phyloP scores from a whole-genome alignment of 2,888 invertebrate species.

The Drosophila algonquin region DNA sequence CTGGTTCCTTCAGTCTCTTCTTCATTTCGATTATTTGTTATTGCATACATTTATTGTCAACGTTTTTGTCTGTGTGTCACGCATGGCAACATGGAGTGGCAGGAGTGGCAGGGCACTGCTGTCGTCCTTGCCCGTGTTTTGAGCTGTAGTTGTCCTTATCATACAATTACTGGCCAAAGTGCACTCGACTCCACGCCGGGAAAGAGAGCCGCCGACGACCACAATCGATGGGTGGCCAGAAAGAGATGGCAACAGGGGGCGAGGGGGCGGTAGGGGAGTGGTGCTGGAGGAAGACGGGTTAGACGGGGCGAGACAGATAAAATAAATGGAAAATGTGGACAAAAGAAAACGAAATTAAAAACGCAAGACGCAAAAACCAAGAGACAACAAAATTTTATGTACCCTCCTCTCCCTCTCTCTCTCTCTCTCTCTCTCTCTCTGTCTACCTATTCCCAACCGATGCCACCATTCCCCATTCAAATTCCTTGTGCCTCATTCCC shows the following conservation, averaged over 20 bases:
- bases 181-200: neutral
- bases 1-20: neutral
- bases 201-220: constrained; percentile 6
- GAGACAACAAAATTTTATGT: constrained; percentile 32
- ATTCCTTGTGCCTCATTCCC: constrained; percentile 20
- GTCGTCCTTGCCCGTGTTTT: constrained; percentile 38
- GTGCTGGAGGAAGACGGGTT: constrained; percentile 13
- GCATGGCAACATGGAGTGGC: constrained; percentile 51
- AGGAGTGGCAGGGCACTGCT: constrained; percentile 16
- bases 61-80: constrained; percentile 54
- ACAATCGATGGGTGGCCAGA: constrained; percentile 4
- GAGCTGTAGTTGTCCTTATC: constrained; percentile 38
- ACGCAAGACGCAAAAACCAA: constrained; percentile 56
- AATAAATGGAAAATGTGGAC: constrained; percentile 58
- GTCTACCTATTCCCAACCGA: neutral
- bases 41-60: constrained; percentile 70
- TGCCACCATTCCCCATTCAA: constrained; percentile 31
- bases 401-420: constrained; percentile 9
- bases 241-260: neutral
- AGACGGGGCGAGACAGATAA: constrained; percentile 43
- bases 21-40: constrained; percentile 41
- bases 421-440: neutral
- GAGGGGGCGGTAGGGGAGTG: no score
- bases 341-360: constrained; percentile 76
- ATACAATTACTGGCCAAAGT: constrained; percentile 8